A percentile compares a stretch with the other conserved stretches of the same genome.
These are phyloP conservation scores for Carduelis carduelis DNA, from an alignment of 2,797 vertebrate species.

Conservation along the genomic window DNA sequence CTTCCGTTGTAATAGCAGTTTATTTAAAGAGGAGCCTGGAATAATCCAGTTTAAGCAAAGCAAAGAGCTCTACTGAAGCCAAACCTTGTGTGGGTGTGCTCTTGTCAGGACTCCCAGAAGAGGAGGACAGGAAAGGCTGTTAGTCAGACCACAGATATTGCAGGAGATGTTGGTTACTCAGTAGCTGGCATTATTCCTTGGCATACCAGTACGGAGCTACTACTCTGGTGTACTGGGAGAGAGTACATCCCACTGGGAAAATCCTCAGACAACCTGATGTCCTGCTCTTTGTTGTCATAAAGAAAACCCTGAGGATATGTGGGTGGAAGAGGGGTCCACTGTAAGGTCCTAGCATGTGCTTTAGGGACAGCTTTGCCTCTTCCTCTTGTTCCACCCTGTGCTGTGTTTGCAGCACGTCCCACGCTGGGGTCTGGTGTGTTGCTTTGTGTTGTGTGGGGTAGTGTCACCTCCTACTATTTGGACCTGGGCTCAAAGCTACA, in stretches of 20 bases:
- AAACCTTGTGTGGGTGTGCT: conserved; percentile 51
- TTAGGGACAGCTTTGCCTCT: neutral
- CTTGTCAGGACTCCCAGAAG: conserved; percentile 47
- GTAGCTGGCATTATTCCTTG: conserved; percentile 1
- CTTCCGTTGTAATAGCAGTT: conserved; percentile 31
- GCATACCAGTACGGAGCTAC: neutral
- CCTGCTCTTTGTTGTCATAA: neutral
- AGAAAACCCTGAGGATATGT: neutral
- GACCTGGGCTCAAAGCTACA: neutral
- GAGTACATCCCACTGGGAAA: neutral
- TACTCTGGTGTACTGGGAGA: neutral
- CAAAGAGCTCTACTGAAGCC: conserved; percentile 10
- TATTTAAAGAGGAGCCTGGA: conserved; percentile 54
- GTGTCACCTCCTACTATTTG: accelerated
- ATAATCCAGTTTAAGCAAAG: conserved; percentile 61
- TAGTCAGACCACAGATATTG: conserved; percentile 17
- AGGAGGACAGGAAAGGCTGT: neutral
- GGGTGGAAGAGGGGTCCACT: neutral
- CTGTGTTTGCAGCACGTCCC: neutral
- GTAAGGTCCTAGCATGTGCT: neutral
- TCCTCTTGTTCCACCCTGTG: neutral
- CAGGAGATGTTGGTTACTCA: conserved; percentile 9
- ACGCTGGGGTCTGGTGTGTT: neutral
- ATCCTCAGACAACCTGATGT: neutral
- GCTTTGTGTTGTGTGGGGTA: neutral